Percentiles rank a stretch among this genome's conserved stretches.
Conservation (phyloP, 1,140 invertebrate species). For the Ceratosolen solmsi region DNA sequence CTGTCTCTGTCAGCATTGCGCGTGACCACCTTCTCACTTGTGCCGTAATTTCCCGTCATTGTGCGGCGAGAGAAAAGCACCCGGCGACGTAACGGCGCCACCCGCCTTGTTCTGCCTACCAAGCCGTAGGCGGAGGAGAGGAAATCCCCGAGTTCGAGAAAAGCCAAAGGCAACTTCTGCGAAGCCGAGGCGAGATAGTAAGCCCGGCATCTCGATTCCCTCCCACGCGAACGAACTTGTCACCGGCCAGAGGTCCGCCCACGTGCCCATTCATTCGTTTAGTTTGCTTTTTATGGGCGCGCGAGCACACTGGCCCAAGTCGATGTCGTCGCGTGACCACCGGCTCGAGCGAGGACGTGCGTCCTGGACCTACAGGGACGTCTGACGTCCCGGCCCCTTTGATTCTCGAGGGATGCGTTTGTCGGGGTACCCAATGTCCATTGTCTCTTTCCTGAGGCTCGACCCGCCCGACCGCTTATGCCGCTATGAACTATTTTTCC, state of each 20-base stretch:
- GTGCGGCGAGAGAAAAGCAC: not conserved
- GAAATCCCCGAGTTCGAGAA: constrained; percentile 26
- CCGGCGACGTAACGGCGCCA: constrained; percentile 26
- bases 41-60: not conserved
- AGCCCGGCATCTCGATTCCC: constrained; percentile 33
- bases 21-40: not conserved
- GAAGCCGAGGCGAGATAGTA: constrained; percentile 10
- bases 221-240: constrained; percentile 45
- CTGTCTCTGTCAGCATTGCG: not conserved
- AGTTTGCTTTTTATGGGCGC: constrained; percentile 27
- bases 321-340: constrained; percentile 22
- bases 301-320: not conserved
- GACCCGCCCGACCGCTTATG: not conserved
- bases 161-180: constrained; percentile 41
- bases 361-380: constrained; percentile 9
- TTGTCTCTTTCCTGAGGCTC: too few species aligned
- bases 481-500: not conserved
- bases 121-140: constrained; percentile 17
- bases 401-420: too few species aligned
- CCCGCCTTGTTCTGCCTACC: constrained; percentile 20
- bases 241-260: not conserved
- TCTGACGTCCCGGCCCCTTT: not conserved
- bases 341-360: not conserved
- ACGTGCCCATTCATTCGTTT: not conserved
- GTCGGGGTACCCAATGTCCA: too few species aligned